Evolutionary conservation across 2,888 invertebrate species (phyloP), one percentile per base, ranked within the genome.

Genomic region (Adineta ricciae): DNA sequence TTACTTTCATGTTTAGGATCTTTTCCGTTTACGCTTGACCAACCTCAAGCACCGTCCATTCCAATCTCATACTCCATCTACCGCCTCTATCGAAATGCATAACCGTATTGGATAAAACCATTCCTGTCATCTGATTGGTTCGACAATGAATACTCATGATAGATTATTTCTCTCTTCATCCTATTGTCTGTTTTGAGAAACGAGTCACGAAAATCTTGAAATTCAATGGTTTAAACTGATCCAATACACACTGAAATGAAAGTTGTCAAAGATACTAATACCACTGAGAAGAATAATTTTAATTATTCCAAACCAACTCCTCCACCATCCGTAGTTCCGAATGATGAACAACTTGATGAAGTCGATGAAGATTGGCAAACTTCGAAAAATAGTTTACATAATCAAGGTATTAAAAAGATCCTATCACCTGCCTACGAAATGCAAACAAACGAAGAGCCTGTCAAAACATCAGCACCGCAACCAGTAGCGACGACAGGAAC

Each of bases 361-460:
- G 32, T 32, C 16, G 64, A 64, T 32, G 64, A 64, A 16, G 64
- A 64, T 32, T 64, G 64, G 64, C 64, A 64, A 19, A 64, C 32
- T 2, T 64, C 64, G 24, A 64, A 64, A 64, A 9, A 16, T 64
- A 46, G 46, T 46, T 46, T 11, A 46, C 46, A 46, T 8, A 64
- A 64, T 64, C 32, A 21, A 64, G 56, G 8, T 41, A 24, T 41
- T 24, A 64, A 32, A 78, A 78, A 38, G 24, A 41, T 38, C 41
- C 41, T 78, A 9, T 78, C 78, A 41, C 78, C 78, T n/a, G 41
- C 78, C 1, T 78, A 78, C n/a, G 78, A 78, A 78, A 41, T 78
- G 41, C 41, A 38, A 78, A 78, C 24, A 24, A 78, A n/a, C n/a
- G 41, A 78, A n/a, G 38, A 78, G 24, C 9, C 41, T n/a, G 24